Conservation (phyloP, 2,113 vertebrate genomes). For the Oreochromis aureus region DNA sequence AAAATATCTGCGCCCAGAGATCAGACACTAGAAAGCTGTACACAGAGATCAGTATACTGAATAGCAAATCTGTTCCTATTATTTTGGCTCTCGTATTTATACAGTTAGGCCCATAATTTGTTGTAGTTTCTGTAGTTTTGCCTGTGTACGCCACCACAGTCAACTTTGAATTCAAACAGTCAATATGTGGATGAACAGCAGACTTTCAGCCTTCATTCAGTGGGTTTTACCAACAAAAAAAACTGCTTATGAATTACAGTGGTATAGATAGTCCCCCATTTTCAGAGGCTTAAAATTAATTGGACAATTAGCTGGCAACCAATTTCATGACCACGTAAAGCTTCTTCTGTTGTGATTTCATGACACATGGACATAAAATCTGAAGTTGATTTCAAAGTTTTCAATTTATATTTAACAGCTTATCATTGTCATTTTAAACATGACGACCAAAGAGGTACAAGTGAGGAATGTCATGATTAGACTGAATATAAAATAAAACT, state of each 20-base stretch:
- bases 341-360: background rate
- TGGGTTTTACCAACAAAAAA: background rate
- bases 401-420: background rate
- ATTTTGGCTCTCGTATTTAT: background rate
- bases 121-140: background rate
- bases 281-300: background rate
- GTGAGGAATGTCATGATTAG: background rate
- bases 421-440: background rate
- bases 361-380: background rate
- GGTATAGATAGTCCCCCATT: background rate
- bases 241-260: background rate
- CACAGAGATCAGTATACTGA: background rate
- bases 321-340: background rate
- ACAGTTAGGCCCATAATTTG: background rate
- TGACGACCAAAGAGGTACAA: background rate
- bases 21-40: background rate
- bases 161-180: background rate
- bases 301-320: background rate
- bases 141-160: background rate
- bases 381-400: background rate
- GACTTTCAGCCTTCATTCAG: background rate
- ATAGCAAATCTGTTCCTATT: background rate
- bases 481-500: background rate
- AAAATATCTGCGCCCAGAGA: background rate
- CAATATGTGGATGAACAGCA: background rate